Conservation (phyloP, 2,888 invertebrate genomes). For the Trachelus stipa region DNA sequence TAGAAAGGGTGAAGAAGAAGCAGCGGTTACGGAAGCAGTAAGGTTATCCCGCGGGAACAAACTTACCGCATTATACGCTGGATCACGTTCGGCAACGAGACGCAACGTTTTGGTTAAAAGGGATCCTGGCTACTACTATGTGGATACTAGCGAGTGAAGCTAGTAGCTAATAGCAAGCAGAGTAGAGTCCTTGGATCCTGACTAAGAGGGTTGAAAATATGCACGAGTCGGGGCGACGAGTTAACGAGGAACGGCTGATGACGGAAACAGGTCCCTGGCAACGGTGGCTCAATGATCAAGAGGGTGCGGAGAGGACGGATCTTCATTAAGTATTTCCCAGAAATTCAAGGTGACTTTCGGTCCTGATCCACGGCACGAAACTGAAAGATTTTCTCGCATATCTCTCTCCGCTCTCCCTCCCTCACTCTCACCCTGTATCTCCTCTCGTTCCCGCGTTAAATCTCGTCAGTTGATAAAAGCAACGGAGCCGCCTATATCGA, state of each 20-base stretch:
- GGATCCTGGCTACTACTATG: constrained; percentile 31
- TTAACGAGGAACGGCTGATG: constrained; percentile 11
- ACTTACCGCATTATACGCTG: constrained; percentile 49
- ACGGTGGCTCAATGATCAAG: neutral
- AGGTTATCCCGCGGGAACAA: constrained; percentile 43
- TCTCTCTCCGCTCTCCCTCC: neutral
- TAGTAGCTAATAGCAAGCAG: neutral
- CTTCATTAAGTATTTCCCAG: constrained; percentile 22
- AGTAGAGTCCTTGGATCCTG: neutral
- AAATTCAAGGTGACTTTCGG: constrained; percentile 6
- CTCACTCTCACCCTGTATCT: neutral
- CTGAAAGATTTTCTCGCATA: neutral
- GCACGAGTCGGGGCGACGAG: neutral
- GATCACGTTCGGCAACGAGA: constrained; percentile 40
- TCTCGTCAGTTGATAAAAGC: constrained; percentile 2
- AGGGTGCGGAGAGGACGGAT: constrained; percentile 10
- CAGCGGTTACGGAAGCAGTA: constrained; percentile 26
- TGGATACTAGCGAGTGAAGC: constrained; percentile 14
- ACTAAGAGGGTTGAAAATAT: constrained; percentile 7
- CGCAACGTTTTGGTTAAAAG: constrained; percentile 38
- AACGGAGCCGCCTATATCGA: neutral
- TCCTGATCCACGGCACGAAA: neutral
- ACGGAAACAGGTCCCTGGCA: constrained; percentile 4
- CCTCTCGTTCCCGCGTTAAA: neutral
- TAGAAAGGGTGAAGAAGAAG: constrained; percentile 13